These are phyloP conservation scores for Mesembrinibis cayennensis DNA, from an alignment of 2,113 vertebrate genomes.

Conservation along the genomic window DNA sequence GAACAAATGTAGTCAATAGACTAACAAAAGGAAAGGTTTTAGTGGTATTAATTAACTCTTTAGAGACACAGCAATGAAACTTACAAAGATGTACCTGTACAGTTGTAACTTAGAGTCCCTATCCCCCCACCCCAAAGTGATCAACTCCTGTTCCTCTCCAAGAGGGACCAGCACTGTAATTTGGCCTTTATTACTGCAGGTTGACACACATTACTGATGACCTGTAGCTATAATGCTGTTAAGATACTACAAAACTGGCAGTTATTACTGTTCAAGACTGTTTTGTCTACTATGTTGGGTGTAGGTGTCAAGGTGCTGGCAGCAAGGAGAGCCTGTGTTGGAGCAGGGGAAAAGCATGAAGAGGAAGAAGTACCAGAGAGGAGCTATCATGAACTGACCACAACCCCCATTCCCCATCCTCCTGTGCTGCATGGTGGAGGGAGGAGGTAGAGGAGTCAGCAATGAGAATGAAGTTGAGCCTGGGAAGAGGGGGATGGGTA, in stretches of 20 bases:
- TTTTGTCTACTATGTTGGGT: background rate
- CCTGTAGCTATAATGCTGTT: background rate
- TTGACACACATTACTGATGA: background rate
- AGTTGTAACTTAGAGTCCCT: background rate
- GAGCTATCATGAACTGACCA: background rate
- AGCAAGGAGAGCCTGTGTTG: background rate
- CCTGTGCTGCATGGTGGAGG: background rate
- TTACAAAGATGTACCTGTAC: background rate
- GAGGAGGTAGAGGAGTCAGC: background rate
- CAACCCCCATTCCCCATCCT: background rate
- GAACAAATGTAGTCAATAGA: background rate
- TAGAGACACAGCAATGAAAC: background rate
- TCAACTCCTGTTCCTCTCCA: background rate
- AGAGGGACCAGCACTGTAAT: background rate
- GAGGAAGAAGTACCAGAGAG: background rate
- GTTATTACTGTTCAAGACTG: background rate
- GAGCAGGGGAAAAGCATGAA: background rate
- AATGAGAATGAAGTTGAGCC: background rate
- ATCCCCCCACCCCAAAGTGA: accelerated
- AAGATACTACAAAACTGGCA: background rate
- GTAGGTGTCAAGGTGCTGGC: background rate
- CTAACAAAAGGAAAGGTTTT: background rate
- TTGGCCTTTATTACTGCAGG: background rate
- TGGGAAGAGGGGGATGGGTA: background rate
- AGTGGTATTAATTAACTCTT: background rate